Evolutionary conservation across 1,140 invertebrate genomes (phyloP), one percentile per base, ranked within the genome.

Genomic region (Bactericera cockerelli): DNA sequence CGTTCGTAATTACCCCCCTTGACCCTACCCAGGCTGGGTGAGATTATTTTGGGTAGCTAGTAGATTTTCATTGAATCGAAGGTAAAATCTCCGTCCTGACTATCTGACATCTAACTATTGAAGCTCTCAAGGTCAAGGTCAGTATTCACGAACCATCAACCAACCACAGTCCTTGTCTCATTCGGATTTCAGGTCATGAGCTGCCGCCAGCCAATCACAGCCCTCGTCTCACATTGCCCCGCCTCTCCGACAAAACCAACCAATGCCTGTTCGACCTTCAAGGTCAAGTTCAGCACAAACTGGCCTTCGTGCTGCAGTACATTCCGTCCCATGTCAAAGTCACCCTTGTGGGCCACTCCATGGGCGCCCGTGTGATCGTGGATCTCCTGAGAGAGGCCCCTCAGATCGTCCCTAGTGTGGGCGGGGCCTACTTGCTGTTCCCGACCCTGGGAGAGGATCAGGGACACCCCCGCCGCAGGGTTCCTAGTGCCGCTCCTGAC

Each of bases 361-460:
- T 92, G 65, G 89, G 89, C 1, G 76, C 79, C 61, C 88, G 89
- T 76, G 82, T 91, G 62, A 77, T 79, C 60, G 67, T 89, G n/a
- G 80, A 91, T 63, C 65, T 90, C 19, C 64, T 93, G 2, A 78
- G 84, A 63, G 67, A 80, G 53, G 63, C 71, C 25, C 19, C 49
- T 10, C 63, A 70, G 21, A 71, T 82, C 26, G 70, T 70, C 14
- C 61, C 69, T 11, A 72, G 70, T 63, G 66, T 82, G 28, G 66
- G 68, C 6, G 77, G 78, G 64, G 75, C 73, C 66, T 89, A 82
- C 68, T 70, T 92, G 49, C 66, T 93, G 0, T 92, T 91, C 72
- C 89, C 89, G 3, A 87, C 88, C 0, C 74, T 93, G 11, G n/a
- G 86, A 92, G 70, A 68, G 80, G 54, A 87, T 93, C 79, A 77